A percentile compares a stretch with the other conserved stretches of the same genome.
Conservation (phyloP, 2,888 invertebrate species). For the Lamproptera curius region DNA sequence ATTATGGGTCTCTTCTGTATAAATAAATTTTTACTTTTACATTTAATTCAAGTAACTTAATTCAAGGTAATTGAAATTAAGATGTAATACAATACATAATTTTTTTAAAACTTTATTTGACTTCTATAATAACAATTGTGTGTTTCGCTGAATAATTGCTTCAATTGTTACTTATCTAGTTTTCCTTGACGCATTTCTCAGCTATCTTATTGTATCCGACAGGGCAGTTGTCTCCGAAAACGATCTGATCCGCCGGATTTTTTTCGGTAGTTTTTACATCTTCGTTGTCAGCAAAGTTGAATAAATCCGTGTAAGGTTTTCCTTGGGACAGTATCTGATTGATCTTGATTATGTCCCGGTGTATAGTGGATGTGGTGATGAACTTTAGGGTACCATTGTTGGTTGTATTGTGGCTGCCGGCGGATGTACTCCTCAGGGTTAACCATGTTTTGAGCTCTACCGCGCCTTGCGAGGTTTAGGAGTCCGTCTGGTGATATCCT, state of each 20-base stretch:
- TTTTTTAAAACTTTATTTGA: no score
- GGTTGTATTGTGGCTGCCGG: neutral
- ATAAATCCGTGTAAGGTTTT: neutral
- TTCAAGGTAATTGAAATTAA: no score
- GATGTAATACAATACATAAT: no score
- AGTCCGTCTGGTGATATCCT: neutral
- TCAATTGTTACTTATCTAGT: no score
- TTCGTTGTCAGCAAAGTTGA: neutral
- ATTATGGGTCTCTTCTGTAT: no score
- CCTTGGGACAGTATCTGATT: neutral
- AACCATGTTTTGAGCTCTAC: neutral
- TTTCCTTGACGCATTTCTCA: neutral
- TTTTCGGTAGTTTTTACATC: neutral
- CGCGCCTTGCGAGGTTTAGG: neutral
- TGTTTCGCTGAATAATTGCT: no score
- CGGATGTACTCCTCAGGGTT: neutral
- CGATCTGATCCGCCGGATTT: neutral
- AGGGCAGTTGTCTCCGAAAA: neutral
- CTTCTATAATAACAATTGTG: no score
- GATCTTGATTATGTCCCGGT: neutral
- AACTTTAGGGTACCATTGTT: neutral
- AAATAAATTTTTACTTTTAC: no score
- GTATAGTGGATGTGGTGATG: neutral
- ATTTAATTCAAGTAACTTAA: no score
- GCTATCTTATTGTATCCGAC: neutral